These are phyloP conservation scores for Metridium senile DNA, from an alignment of 92 coral and sea anemone genomes.

Conservation along the genomic window DNA sequence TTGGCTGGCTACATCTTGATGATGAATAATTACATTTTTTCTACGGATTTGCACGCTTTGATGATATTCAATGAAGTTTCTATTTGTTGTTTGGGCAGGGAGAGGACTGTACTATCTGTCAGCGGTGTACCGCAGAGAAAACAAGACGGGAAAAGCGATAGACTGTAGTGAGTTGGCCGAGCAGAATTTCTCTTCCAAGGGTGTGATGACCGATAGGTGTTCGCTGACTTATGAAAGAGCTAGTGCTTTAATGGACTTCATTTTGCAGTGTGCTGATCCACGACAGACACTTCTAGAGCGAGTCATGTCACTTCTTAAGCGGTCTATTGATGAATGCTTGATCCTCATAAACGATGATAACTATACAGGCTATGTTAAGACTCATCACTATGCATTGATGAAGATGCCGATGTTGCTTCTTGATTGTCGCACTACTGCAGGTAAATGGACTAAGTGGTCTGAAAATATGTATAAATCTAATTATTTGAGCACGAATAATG, in stretches of 20 bases:
- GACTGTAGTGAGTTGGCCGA: slow-evolving; percentile 45
- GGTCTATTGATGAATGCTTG: slow-evolving; percentile 48
- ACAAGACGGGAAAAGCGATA: slow-evolving; percentile 51
- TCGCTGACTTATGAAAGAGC: slow-evolving; percentile 64
- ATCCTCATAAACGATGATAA: slow-evolving; percentile 19
- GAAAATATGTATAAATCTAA: neutral
- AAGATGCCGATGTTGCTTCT: slow-evolving; percentile 68
- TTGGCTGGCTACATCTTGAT: no score
- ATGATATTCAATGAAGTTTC: no score
- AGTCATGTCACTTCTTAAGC: slow-evolving; percentile 33
- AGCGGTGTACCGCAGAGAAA: slow-evolving; percentile 62
- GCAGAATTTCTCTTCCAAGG: slow-evolving; percentile 39
- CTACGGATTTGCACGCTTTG: no score
- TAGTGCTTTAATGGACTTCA: slow-evolving; percentile 59
- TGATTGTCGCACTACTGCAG: slow-evolving; percentile 67
- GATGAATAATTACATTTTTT: no score
- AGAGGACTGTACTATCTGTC: slow-evolving; percentile 53
- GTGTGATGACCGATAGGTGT: slow-evolving; percentile 42
- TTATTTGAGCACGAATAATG: no score
- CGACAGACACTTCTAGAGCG: neutral
- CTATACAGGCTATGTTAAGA: slow-evolving; percentile 42
- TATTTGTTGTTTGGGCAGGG: slow-evolving; percentile 24
- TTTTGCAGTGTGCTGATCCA: slow-evolving; percentile 22
- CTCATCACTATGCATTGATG: slow-evolving; percentile 70
- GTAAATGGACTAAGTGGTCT: neutral